phyloP scores from a whole-genome alignment of 2,113 vertebrate genomes.

The Perognathus longimembris region DNA sequence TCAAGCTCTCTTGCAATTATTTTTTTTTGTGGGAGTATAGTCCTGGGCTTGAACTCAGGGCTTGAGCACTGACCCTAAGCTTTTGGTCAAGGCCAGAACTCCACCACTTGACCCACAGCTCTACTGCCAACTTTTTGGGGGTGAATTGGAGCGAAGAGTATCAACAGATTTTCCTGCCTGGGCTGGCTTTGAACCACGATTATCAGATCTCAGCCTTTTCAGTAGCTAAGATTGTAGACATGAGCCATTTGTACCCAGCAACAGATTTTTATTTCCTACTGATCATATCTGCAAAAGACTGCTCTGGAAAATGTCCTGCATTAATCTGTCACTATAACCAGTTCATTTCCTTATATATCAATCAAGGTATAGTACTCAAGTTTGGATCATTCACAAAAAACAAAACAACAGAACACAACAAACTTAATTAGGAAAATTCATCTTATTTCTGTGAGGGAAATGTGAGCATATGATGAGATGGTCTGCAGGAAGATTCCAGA shows the following conservation, averaged over 20 bases:
- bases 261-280: constrained; percentile 14
- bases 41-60: no score
- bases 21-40: no score
- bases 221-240: no score
- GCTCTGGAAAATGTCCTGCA: not conserved
- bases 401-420: not conserved
- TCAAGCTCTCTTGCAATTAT: not conserved
- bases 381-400: not conserved
- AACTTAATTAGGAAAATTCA: constrained; percentile 43
- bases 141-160: no score
- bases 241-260: not conserved
- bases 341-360: constrained; percentile 13
- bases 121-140: no score
- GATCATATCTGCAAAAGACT: constrained; percentile 14
- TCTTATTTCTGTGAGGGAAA: not conserved
- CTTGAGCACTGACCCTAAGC: no score
- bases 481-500: not conserved
- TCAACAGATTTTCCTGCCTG: no score
- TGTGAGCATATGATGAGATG: not conserved
- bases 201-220: no score
- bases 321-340: not conserved
- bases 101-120: no score
- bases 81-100: no score
- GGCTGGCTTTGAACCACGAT: no score
- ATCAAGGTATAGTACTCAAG: constrained; percentile 30